A percentile compares a stretch with the other conserved stretches of the same genome.
These are phyloP conservation scores for Sander vitreus DNA, from an alignment of 2,113 vertebrate genomes.

Conservation along the genomic window DNA sequence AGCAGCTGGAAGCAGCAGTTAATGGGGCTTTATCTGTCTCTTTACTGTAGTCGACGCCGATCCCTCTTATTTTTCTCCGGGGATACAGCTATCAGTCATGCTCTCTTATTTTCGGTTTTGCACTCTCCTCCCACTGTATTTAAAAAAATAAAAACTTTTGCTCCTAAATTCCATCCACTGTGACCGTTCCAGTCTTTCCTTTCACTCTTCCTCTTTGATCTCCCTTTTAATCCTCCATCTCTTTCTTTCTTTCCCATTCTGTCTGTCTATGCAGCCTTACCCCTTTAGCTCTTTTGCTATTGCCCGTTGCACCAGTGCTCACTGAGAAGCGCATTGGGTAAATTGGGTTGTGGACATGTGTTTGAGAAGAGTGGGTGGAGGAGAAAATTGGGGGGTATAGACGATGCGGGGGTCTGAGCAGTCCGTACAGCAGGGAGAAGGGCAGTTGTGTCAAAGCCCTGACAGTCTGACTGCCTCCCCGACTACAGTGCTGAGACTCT, in stretches of 20 bases:
- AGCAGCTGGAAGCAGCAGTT: slow-evolving; percentile 82
- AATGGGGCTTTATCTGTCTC: slow-evolving; percentile 80
- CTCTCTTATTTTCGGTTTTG: slow-evolving; percentile 47
- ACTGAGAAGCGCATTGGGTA: slow-evolving; percentile 47
- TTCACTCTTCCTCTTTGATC: slow-evolving; percentile 24
- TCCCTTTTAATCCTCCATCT: slow-evolving; percentile 22
- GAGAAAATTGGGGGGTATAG: slow-evolving; percentile 32
- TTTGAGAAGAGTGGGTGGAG: slow-evolving; percentile 39
- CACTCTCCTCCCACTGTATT: slow-evolving; percentile 43
- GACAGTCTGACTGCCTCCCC: slow-evolving; percentile 55
- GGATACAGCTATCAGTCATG: slow-evolving; percentile 61
- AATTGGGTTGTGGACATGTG: slow-evolving; percentile 65
- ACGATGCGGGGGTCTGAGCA: slow-evolving; percentile 38
- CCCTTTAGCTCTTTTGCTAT: slow-evolving; percentile 28
- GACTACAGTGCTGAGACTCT: slow-evolving; percentile 19
- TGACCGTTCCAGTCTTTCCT: slow-evolving; percentile 27
- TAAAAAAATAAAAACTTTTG: not conserved
- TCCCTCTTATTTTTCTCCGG: slow-evolving; percentile 60
- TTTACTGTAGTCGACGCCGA: slow-evolving; percentile 70
- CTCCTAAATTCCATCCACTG: slow-evolving; percentile 35
- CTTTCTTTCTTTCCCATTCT: not conserved
- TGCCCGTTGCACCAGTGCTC: slow-evolving; percentile 43
- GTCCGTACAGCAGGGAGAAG: slow-evolving; percentile 55
- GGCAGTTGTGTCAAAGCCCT: slow-evolving; percentile 57
- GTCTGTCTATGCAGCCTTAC: slow-evolving; percentile 14